Evolutionary conservation across 2,888 invertebrate species (phyloP), one percentile per base, ranked within the genome.

Genomic region (Lepidochitona cinerea): DNA sequence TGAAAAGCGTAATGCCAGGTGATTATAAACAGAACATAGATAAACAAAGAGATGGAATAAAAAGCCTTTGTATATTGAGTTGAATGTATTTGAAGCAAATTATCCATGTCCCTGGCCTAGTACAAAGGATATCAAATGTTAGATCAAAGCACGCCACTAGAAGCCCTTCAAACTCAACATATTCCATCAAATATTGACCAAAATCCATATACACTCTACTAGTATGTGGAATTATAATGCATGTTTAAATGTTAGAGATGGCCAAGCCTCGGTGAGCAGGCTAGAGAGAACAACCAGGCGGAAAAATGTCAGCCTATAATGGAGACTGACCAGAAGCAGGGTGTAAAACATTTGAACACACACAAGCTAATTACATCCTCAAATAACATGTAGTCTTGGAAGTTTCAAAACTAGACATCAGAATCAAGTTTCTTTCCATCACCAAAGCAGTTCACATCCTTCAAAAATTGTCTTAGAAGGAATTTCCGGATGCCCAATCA

Each of bases 151-250:
- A 59, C 59, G 2, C n/a, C 29, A 14, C 59, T 59, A 26, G 59
- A 59, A 59, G 29, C 59, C 59, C 59, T 59, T 59, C 29, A 59
- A 59, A 59, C 59, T 59, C 59, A 29, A 59, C 59, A 59, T 59
- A 59, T 59, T 32, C 23, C 59, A 59, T 59, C 59, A 59, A 59
- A 59, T 59, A 59, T 59, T 59, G 59, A 59, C 59, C 59, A 59
- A 59, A 59, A 59, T 59, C 59, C 59, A 59, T 59, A 29, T 59
- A 59, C 29, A 26, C 59, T n/a, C n/a, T n/a, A n/a, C 59, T 29
- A 14, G 59, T 29, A 59, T 26, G 29, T 14, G 29, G 59, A 59
- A 59, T 59, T 59, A 59, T 59, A 59, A 59, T 59, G 59, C 59
- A 59, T 59, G 59, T 32, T 59, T 59, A 59, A 59, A 59, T 59